Evolutionary conservation across 2,113 vertebrate species (phyloP).

Genomic region (Sapajus apella): DNA sequence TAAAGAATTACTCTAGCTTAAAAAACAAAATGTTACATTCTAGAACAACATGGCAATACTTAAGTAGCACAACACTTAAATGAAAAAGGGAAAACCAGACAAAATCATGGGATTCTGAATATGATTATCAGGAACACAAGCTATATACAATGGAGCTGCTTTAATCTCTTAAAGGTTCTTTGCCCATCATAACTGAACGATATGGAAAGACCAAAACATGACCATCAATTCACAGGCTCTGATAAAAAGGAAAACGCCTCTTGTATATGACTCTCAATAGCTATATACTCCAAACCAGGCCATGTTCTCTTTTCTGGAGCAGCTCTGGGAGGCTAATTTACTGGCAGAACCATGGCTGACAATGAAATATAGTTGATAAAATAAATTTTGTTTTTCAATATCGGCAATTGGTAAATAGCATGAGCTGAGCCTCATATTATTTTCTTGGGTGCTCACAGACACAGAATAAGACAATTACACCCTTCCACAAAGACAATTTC

Average conservation of each 20-base stretch:
- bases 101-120: background rate
- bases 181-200: background rate
- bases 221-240: background rate
- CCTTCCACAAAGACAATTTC: background rate
- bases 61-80: background rate
- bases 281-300: background rate
- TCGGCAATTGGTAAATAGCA: background rate
- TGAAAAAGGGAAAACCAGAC: background rate
- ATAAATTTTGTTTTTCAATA: background rate
- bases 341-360: background rate
- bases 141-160: background rate
- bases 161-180: background rate
- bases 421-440: background rate
- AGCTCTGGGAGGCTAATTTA: background rate
- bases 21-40: background rate
- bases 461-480: background rate
- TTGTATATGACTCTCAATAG: background rate
- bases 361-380: slow-evolving; percentile 37
- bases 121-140: background rate
- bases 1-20: background rate
- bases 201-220: background rate
- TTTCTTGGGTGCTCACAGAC: background rate
- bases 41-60: background rate
- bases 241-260: background rate
- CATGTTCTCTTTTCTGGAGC: slow-evolving; percentile 1